Evolutionary conservation across 2,888 invertebrate genomes (phyloP), one percentile per base, ranked within the genome.

Genomic region (Oscheius onirici): DNA sequence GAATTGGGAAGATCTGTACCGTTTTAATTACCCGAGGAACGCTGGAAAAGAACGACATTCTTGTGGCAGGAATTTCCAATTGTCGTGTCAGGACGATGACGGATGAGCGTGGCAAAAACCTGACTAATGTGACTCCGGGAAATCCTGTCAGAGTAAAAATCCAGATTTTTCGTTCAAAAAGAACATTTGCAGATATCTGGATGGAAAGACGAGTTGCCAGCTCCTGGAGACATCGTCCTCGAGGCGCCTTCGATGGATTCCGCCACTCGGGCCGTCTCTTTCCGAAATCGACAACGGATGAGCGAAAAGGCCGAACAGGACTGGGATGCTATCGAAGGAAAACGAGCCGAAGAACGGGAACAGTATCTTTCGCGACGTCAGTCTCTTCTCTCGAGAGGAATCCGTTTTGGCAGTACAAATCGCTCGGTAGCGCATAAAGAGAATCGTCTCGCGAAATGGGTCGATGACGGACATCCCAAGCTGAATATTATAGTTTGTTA

Each of bases 1-100:
- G 84, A 3, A 71, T 83, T 76, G 93, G 93, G 51, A 93, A 93
- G 88, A 90, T 94, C 71, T 92, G 93, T 1, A 95, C 95, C 1
- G 91, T 93, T 43, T 90, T 96, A 58, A 92, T 97, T 0, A 93
- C 94, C 82, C 91, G 94, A 74, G 96, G 96, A 1, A 94, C 93
- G 0, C 88, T 97, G 67, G 91, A 92, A 61, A 92, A 92, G 86
- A 94, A 95, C 1, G 90, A 91, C 55, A 88, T 93, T 28, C 89
- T 94, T 67, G 93, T 97, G 0, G 93, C 95, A 28, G 97, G 95
- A 0, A 89, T 90, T 5, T 92, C 93, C 0, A 93, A 93, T 92
- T 77, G 78, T 65, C 67, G 94, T 92, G 1, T 95, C 93, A 73
- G 81, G 52, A 80, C 84, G n/a, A 82, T 87, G 78, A 76, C 73